Conservation (phyloP, 2,113 vertebrate species). For the Illadopsis cleaveri region DNA sequence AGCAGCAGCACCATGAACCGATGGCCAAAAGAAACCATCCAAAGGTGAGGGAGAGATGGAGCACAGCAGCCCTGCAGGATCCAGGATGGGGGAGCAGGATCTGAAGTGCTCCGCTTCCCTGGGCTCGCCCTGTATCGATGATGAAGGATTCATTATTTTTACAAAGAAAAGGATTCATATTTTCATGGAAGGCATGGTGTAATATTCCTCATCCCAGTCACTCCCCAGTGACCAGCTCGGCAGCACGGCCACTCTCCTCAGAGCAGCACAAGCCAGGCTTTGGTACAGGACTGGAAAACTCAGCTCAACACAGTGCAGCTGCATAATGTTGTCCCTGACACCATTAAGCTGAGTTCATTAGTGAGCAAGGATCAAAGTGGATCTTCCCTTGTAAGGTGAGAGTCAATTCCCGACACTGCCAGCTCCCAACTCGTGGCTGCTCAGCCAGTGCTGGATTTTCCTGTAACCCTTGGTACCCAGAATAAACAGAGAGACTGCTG, state of each 20-base stretch:
- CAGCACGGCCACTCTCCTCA: neutral
- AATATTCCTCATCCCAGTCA: neutral
- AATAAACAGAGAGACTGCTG: neutral
- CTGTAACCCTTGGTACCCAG: neutral
- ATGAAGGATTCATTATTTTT: neutral
- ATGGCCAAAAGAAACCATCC: constrained; percentile 40
- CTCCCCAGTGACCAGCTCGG: neutral
- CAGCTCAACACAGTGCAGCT: neutral
- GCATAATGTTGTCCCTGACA: neutral
- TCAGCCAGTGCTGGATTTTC: neutral
- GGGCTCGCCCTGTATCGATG: neutral
- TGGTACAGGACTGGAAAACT: neutral
- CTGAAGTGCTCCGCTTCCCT: constrained; percentile 12
- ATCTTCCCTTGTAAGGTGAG: neutral
- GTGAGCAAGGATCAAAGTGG: constrained; percentile 7
- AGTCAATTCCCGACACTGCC: neutral
- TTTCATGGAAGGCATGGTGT: neutral
- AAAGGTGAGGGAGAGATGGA: constrained; percentile 1
- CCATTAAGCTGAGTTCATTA: constrained; percentile 32
- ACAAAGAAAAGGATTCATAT: neutral
- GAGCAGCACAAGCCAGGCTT: neutral
- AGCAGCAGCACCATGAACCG: neutral
- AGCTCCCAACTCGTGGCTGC: neutral
- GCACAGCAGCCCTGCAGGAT: neutral
- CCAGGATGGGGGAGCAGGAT: neutral